Conservation (phyloP, 2,113 vertebrate species). For the Etheostoma cragini region DNA sequence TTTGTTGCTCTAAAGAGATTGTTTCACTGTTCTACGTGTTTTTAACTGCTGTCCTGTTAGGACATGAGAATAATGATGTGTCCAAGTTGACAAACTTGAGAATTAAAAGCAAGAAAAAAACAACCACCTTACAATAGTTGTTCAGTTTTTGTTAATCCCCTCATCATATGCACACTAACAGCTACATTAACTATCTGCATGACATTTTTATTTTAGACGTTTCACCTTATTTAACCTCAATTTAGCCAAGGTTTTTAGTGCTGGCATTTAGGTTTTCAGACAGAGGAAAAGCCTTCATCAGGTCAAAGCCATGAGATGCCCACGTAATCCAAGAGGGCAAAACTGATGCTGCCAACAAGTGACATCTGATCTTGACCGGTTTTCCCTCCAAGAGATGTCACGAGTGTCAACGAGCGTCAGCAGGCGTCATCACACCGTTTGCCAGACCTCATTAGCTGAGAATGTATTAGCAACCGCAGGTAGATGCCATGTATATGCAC, state of each 20-base stretch:
- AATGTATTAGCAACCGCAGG: constrained; percentile 28
- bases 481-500: constrained; percentile 15
- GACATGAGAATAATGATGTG: constrained; percentile 52
- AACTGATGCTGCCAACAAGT: constrained; percentile 53
- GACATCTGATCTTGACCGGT: constrained; percentile 69
- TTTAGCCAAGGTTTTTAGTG: not conserved
- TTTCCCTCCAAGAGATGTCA: constrained; percentile 64
- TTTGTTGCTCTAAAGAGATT: constrained; percentile 71
- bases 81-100: constrained; percentile 66
- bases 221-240: not conserved
- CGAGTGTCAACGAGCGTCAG: constrained; percentile 18
- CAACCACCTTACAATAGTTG: constrained; percentile 4
- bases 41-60: constrained; percentile 48
- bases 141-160: not conserved
- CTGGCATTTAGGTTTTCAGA: constrained; percentile 17
- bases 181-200: not conserved
- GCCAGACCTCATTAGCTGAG: constrained; percentile 57
- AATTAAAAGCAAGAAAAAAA: constrained; percentile 66
- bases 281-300: constrained; percentile 6
- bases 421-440: constrained; percentile 31
- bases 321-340: constrained; percentile 18
- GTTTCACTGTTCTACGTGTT: constrained; percentile 44
- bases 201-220: not conserved
- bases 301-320: constrained; percentile 59
- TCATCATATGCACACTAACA: not conserved